Base-by-base conservation (phyloP, 2,797 vertebrate genomes). In the Cossypha niveicapilla region DNA sequence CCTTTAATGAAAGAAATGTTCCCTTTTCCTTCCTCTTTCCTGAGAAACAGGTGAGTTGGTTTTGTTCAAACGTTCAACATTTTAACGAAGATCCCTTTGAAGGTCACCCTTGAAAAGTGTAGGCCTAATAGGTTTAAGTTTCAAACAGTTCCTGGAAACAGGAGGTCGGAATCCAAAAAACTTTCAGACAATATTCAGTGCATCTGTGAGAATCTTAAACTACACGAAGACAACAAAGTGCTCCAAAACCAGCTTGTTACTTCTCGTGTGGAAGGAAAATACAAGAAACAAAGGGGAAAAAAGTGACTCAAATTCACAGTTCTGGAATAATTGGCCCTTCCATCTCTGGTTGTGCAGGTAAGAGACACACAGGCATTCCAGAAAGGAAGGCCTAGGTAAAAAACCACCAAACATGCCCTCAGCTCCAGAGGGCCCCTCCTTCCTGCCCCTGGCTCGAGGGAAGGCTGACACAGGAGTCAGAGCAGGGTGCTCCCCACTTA, bases 1-100 rank as follows among this genome's bases (percentile, higher is more conserved):
- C 5, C 72, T 75, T 44, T 54, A 75, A 83, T 51, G 47, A 72
- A 58, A 80, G 53, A 53, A 61, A 56, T 5, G 58, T 41, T 76
- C 66, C 76, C 68, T 66, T 79, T 45, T 21, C 62, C 42, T 78
- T 84, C n/a, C 51, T 76, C 32, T 80, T 42, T 51, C 81, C 88
- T 88, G 86, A 22, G 72, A 77, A 93, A 65, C 42, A 24, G 75
- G 47, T 41, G 68, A 88, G 74, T 24, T 51, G 81, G 16, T 92
- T 92, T 65, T 83, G 81, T 74, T 96, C 91, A 90, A 67, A 74
- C 0, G 2, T 28, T 72, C 57, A 32, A 28, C 39, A 37, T 75
- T 83, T 67, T 74, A 83, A 81, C 57, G 68, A 78, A 92, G 94
- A 30, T 53, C 50, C 42, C 68, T 91, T 83, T 94, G 91, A 94